Conservation (phyloP, 1,140 invertebrate genomes). For the Limonius californicus region DNA sequence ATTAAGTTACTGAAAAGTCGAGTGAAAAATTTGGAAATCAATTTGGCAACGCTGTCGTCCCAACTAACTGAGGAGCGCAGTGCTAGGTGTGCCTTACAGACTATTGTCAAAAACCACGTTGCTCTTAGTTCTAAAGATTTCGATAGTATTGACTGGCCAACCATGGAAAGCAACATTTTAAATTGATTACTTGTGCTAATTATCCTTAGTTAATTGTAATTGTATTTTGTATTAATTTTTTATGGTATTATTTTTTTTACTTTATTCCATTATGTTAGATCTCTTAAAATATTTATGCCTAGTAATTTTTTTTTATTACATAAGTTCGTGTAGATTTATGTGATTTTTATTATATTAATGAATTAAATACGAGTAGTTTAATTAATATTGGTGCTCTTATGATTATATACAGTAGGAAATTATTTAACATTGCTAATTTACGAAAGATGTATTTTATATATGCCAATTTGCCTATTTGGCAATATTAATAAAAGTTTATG, state of each 20-base stretch:
- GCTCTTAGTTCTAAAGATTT: constrained; percentile 33
- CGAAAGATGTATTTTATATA: too few species aligned
- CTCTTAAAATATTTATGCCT: too few species aligned
- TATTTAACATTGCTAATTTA: too few species aligned
- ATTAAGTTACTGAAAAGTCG: constrained; percentile 37
- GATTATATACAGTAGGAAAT: too few species aligned
- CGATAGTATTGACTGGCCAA: constrained; percentile 39
- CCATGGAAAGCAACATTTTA: constrained; percentile 38
- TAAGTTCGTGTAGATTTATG: too few species aligned
- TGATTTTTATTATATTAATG: too few species aligned
- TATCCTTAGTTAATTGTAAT: not conserved
- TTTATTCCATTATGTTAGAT: constrained; percentile 3
- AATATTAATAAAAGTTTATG: too few species aligned
- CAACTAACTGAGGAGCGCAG: constrained; percentile 42
- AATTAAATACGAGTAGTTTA: too few species aligned
- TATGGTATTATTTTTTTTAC: constrained; percentile 6
- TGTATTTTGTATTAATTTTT: not conserved
- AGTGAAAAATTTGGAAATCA: constrained; percentile 41
- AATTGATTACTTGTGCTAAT: not conserved
- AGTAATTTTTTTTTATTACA: too few species aligned
- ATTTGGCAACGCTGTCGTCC: constrained; percentile 34
- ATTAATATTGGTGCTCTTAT: too few species aligned
- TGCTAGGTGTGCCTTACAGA: constrained; percentile 41
- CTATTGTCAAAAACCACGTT: constrained; percentile 41
- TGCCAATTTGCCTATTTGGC: too few species aligned